Evolutionary conservation across 1,140 invertebrate genomes (phyloP), one percentile per base, ranked within the genome.

Genomic region (Drosophila fuyamai): DNA sequence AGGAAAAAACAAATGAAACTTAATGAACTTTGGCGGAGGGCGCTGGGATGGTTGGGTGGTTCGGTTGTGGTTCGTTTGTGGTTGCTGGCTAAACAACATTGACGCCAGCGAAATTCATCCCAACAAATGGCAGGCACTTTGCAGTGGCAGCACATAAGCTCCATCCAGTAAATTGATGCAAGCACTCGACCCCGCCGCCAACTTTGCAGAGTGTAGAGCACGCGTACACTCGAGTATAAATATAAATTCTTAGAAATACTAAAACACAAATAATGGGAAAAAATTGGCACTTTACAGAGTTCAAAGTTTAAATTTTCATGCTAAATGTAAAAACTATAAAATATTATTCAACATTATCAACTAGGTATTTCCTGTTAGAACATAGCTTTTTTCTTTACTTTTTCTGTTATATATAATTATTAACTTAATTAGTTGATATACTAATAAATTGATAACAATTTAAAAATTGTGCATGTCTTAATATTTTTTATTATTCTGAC

Each of bases 131-230:
- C 80, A 75, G 62, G 62, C 60, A 82, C 79, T 82, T 82, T 79
- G 75, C 63, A 58, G 51, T 50, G 65, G 70, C 59, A 60, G 68
- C 57, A 60, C 60, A 70, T 54, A 63, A 82, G 68, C 81, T 84
- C 78, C 51, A 89, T 89, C 79, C 78, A 61, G 58, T 81, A 84
- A 81, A 84, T 84, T 89, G 79, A 83, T 77, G 83, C 59, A 81
- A 70, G 73, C 63, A 84, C 80, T 79, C 43, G 59, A 58, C 51
- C 63, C 36, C 40, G 35, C 56, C 35, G 14, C 13, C 43, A 14
- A 36, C 23, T 23, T 36, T 35, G 16, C 5, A 46, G 35, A 40
- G 67, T 47, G 16, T 46, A 41, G 43, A 44, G 54, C 44, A 50
- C 14, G 27, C 55, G 13, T 60, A 60, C 60, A 63, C 60, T 43